Percentiles rank a stretch among this genome's conserved stretches.
phyloP scores from a whole-genome alignment of 2,888 invertebrate species.

The Leptopilina syphax region DNA sequence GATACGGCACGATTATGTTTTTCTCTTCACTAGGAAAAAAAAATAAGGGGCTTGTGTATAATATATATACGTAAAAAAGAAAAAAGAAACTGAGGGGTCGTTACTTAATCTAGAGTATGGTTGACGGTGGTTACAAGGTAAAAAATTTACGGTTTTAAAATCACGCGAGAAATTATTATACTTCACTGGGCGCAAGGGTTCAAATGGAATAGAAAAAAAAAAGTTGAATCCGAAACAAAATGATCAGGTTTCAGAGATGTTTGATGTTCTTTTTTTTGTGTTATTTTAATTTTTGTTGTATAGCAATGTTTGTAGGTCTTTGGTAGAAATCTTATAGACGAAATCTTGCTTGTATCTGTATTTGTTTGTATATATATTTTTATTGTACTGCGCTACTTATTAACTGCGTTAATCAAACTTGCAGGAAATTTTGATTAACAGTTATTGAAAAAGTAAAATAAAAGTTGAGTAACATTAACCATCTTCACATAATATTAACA shows the following conservation, averaged over 20 bases:
- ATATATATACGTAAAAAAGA: slow-evolving; percentile 37
- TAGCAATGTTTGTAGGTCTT: no score
- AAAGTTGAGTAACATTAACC: no score
- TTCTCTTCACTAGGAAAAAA: slow-evolving; percentile 25
- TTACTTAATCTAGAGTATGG: background rate
- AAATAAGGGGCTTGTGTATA: slow-evolving; percentile 45
- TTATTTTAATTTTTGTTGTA: no score
- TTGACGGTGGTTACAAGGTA: slow-evolving; percentile 63
- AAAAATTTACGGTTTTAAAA: slow-evolving; percentile 77
- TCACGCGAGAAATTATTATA: slow-evolving; percentile 76
- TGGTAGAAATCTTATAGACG: no score
- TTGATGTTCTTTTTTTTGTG: background rate
- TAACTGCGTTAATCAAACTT: no score
- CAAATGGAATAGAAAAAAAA: slow-evolving; percentile 1
- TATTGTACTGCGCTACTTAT: no score
- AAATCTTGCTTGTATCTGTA: no score
- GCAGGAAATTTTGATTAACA: no score
- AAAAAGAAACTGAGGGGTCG: slow-evolving; percentile 49
- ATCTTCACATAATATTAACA: no score
- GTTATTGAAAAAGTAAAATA: no score
- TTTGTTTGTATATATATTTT: no score
- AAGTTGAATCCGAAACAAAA: background rate
- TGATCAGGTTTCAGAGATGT: background rate
- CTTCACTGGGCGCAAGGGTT: slow-evolving; percentile 52
- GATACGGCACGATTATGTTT: slow-evolving; percentile 54